phyloP scores from a whole-genome alignment of 2,113 vertebrate genomes.

The Todiramphus chloris region DNA sequence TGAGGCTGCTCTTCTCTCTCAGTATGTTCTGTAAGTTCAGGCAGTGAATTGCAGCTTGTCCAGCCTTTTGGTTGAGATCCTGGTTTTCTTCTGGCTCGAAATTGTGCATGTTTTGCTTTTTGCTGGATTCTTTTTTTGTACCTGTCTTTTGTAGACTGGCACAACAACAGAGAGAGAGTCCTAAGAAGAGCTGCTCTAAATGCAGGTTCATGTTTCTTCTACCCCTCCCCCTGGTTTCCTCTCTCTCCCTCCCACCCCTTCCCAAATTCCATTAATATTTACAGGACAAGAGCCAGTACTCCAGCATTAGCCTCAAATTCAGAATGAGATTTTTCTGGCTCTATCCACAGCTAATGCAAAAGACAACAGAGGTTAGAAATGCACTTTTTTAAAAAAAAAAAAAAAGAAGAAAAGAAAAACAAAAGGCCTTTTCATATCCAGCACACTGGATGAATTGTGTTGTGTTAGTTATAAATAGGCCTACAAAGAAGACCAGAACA shows the following conservation, averaged over 20 bases:
- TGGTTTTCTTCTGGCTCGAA: neutral
- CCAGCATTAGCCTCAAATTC: constrained; percentile 3
- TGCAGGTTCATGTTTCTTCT: neutral
- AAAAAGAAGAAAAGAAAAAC: neutral
- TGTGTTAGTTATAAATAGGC: constrained; percentile 8
- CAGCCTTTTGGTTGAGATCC: neutral
- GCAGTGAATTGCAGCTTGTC: neutral
- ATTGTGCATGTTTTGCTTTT: neutral
- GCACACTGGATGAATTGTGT: constrained; percentile 18
- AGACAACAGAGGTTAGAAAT: constrained; percentile 36
- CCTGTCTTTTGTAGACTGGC: neutral
- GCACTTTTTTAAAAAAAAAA: neutral
- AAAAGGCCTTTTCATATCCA: constrained; percentile 28
- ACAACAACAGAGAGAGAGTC: neutral
- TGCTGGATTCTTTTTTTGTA: neutral
- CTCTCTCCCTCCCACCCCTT: neutral
- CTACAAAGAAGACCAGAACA: neutral
- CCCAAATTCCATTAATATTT: constrained; percentile 41
- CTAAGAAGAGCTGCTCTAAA: neutral
- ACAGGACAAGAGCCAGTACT: constrained; percentile 4
- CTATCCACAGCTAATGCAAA: neutral
- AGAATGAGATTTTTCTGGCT: constrained; percentile 54
- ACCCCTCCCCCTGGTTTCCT: neutral
- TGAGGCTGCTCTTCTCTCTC: neutral
- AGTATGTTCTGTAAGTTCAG: neutral